Base-by-base conservation (phyloP, 2,797 vertebrate genomes). In the Paguma larvata region DNA sequence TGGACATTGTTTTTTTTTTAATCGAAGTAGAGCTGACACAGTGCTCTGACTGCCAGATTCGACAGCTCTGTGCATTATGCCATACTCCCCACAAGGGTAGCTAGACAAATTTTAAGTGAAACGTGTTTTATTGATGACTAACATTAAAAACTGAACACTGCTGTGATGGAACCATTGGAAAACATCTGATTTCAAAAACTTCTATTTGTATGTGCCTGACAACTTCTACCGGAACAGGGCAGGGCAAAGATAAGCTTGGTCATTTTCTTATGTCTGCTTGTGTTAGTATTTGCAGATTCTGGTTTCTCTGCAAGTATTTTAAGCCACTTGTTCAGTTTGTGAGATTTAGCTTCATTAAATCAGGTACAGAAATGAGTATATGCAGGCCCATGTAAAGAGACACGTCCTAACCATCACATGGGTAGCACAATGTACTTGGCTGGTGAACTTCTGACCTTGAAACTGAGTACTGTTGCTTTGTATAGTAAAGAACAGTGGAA, bases 271-370 rank as follows among this genome's bases (percentile, higher is more conserved):
- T 68, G 34, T 84, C 56, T 90, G 34, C 30, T 67, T 46, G 23
- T 72, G 34, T 56, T 82, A 93, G 4, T 46, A 21, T 92, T 95
- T 90, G 11, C 15, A 90, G 41, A 65, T 92, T n/a, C 23, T 83
- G 21, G 4, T 94, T 95, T 92, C 48, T 83, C 92, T 95, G 30
- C 30, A 85, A 51, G 15, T 83, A 27, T 83, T 93, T 95, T 79
- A 92, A 90, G 2, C 41, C 16, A 32, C 59, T 34, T 82, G 5
- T 72, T 96, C 46, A 38, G 53, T 84, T 86, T 68, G 21, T 84
- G 80, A 90, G 32, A 27, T 23, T 75, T 88, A 75, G 21, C 19
- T 41, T 41, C 41, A 72, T 46, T 62, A 72, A 77, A 78, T 86
- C 68, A 56, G 15, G 4, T 65, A 25, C 2, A 51, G 7, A 56